Evolutionary conservation across 1,140 invertebrate genomes (phyloP).

Genomic region (Drosophila funebris): DNA sequence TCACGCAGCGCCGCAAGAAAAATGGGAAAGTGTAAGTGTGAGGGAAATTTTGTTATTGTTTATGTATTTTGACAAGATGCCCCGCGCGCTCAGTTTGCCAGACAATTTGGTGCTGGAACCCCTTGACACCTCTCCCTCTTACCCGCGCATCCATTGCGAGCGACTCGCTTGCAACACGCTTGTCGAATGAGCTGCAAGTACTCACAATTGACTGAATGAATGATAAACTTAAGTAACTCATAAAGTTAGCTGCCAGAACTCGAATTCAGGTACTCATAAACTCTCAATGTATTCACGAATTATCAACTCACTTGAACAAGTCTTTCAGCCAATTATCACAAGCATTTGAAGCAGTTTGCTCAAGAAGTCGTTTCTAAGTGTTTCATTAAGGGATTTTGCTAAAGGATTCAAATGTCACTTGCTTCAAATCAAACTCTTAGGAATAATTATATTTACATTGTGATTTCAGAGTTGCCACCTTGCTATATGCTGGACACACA

Average conservation of each 20-base stretch:
- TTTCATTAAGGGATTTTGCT: no score
- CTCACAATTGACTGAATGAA: slow-evolving; percentile 3
- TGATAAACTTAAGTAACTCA: slow-evolving; percentile 17
- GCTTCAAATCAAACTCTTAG: no score
- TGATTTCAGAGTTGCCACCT: no score
- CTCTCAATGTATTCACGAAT: background rate
- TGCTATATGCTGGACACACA: no score
- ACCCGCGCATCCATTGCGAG: background rate
- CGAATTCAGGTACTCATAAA: background rate
- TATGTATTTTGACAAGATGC: slow-evolving; percentile 83
- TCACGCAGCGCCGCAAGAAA: slow-evolving; percentile 62
- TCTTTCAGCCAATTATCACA: background rate
- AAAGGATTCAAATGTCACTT: no score
- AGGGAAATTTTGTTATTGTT: slow-evolving; percentile 80
- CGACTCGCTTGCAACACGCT: background rate
- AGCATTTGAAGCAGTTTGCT: background rate
- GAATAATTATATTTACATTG: no score
- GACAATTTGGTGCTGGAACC: slow-evolving; percentile 66
- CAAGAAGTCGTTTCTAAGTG: no score
- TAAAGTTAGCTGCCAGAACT: background rate
- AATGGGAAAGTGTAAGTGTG: slow-evolving; percentile 60
- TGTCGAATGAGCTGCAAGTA: background rate
- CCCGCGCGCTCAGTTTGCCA: slow-evolving; percentile 61
- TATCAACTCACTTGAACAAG: slow-evolving; percentile 5
- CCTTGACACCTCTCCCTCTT: background rate